Evolutionary conservation across 2,888 invertebrate genomes (phyloP), one percentile per base, ranked within the genome.

Genomic region (Drosophila nigricruria): DNA sequence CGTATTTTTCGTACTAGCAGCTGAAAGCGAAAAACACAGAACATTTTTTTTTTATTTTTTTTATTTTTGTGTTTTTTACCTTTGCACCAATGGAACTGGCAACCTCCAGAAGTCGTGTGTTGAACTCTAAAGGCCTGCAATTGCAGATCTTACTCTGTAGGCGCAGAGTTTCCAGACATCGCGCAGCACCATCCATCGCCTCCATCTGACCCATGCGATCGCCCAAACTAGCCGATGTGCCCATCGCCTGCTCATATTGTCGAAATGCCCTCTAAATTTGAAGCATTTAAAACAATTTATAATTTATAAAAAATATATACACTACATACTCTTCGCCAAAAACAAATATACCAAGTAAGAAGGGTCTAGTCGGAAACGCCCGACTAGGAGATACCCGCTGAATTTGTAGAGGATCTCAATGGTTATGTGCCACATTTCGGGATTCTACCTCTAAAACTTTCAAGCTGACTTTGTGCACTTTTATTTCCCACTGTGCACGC

Each of bases 171-270:
- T 97, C 97, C 40, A 97, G 93, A 83, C 97, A 97, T 50, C 96
- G 93, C 0, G 97, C 97, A 0, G 96, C 97, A 0, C 97, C 97
- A 84, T 97, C 97, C 97, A 97, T 97, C 0, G 97, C 97, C 87
- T 97, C 97, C 97, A 97, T 97, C 91, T 97, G 97, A 10, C 97
- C 96, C 72, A 97, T 94, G 0, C 97, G 94, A 92, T 97, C 97
- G 0, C 97, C 97, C 82, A 97, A 94, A 0, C 96, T 95, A 40
- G 95, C 95, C 0, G 96, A 96, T 0, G 96, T 96, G 0, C 96
- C 97, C 97, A 97, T 97, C 0, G 97, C 97, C 81, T 96, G 96
- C 92, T 97, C 97, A 90, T 97, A 97, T 90, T 97, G 97, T 61
- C 97, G 95, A 92, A 94, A 95, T 40, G 91, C 93, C 38, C 92